Conservation (phyloP, 2,888 invertebrate genomes). For the Eueremaeus valkanovi region DNA sequence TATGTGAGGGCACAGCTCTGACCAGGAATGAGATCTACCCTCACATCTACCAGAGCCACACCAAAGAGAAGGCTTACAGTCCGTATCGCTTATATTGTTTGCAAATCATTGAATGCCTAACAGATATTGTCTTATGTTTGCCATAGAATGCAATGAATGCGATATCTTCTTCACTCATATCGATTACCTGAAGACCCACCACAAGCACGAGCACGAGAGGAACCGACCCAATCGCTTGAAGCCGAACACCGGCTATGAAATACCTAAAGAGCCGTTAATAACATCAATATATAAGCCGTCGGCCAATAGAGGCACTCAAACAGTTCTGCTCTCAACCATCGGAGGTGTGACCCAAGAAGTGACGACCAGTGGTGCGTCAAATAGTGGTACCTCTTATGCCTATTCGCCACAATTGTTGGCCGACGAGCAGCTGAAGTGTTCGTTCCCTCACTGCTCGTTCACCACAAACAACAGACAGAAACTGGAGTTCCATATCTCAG, state of each 20-base stretch:
- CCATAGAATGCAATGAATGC: slow-evolving; percentile 28
- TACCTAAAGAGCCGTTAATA: slow-evolving; percentile 2
- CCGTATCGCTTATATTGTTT: too few species aligned
- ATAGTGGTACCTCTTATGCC: not conserved
- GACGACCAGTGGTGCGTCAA: not conserved
- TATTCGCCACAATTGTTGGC: slow-evolving; percentile 16
- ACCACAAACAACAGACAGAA: not conserved
- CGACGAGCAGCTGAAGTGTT: slow-evolving; percentile 11
- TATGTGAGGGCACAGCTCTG: slow-evolving; percentile 9
- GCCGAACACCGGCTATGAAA: not conserved
- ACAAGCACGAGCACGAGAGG: slow-evolving; percentile 16
- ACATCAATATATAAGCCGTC: not conserved
- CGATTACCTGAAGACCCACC: slow-evolving; percentile 16
- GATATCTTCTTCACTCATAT: slow-evolving; percentile 22
- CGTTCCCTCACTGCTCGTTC: slow-evolving; percentile 6
- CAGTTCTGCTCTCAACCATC: not conserved
- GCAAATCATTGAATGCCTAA: too few species aligned
- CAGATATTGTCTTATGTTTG: too few species aligned
- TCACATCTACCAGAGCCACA: slow-evolving; percentile 9
- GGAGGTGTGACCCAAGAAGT: not conserved
- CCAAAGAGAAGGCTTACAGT: slow-evolving; percentile 17
- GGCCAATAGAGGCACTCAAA: not conserved
- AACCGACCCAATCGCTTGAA: not conserved
- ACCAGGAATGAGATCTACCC: not conserved
- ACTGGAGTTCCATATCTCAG: not conserved